phyloP scores from a whole-genome alignment of 2,113 vertebrate species.

The Solea senegalensis region DNA sequence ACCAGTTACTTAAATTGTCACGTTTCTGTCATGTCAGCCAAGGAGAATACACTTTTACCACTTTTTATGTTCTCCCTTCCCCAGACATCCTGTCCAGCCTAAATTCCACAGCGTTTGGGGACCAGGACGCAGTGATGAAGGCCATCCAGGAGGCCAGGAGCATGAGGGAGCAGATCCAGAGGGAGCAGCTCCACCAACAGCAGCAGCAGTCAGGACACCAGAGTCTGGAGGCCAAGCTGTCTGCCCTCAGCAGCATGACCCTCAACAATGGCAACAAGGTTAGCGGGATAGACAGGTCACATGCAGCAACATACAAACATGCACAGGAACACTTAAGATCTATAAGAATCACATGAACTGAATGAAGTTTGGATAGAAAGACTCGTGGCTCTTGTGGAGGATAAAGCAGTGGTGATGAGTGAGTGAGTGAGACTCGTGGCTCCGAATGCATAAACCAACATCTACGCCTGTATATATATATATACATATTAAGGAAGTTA shows the following conservation, averaged over 20 bases:
- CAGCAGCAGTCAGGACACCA: slow-evolving; percentile 62
- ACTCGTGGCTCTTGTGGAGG: no score
- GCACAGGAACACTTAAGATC: slow-evolving; percentile 2
- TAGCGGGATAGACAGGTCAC: slow-evolving; percentile 42
- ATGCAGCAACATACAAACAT: neutral
- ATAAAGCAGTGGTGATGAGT: no score
- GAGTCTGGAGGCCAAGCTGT: slow-evolving; percentile 90
- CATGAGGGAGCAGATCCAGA: slow-evolving; percentile 96
- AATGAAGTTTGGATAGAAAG: neutral
- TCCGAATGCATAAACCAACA: no score
- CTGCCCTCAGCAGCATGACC: slow-evolving; percentile 89
- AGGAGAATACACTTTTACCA: neutral
- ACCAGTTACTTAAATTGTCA: neutral
- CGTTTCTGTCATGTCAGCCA: neutral
- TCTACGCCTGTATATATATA: no score
- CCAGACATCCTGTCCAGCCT: slow-evolving; percentile 98
- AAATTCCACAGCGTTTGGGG: slow-evolving; percentile 96
- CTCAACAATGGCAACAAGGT: slow-evolving; percentile 98
- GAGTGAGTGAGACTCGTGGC: no score
- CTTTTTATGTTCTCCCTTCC: slow-evolving; percentile 37
- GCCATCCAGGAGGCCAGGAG: slow-evolving; percentile 98
- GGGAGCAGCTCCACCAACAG: slow-evolving; percentile 87
- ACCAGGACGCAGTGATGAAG: slow-evolving; percentile 99
- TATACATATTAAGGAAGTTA: no score
- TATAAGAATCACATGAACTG: slow-evolving; percentile 8